phyloP scores from a whole-genome alignment of 2,888 invertebrate genomes.

The Papilio demoleus region DNA sequence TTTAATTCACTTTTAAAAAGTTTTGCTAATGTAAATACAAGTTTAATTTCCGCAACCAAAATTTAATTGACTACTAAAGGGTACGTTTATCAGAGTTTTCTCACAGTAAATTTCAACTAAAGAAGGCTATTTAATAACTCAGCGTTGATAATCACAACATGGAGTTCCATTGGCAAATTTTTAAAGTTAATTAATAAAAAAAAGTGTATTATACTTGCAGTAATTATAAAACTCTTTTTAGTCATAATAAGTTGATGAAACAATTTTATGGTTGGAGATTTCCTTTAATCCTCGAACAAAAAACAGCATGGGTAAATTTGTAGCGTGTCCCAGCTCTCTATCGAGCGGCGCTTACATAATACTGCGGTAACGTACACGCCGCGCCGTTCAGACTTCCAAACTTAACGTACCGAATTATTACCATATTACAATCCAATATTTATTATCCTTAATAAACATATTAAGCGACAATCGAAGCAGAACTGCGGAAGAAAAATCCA shows the following conservation, averaged over 20 bases:
- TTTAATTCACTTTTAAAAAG: background rate
- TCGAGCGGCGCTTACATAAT: slow-evolving; percentile 75
- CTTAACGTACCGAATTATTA: slow-evolving; percentile 50
- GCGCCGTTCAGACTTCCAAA: slow-evolving; percentile 57
- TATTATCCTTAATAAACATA: slow-evolving; percentile 5
- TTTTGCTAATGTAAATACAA: background rate
- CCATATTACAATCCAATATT: slow-evolving; percentile 44
- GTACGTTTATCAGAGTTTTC: background rate
- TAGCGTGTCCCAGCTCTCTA: slow-evolving; percentile 58
- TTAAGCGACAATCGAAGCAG: background rate
- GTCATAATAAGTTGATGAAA: slow-evolving; percentile 41
- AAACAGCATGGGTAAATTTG: slow-evolving; percentile 54
- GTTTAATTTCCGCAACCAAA: background rate
- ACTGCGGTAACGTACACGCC: slow-evolving; percentile 72
- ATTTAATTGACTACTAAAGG: background rate
- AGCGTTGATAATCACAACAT: too few relatives aligned
- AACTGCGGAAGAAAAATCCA: background rate
- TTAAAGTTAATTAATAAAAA: too few relatives aligned
- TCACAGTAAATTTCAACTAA: background rate
- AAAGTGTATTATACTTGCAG: too few relatives aligned
- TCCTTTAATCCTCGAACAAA: slow-evolving; percentile 50
- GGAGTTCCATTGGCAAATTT: too few relatives aligned
- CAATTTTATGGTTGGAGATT: slow-evolving; percentile 58
- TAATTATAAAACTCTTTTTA: background rate
- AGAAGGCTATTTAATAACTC: background rate